A percentile compares a stretch with the other conserved stretches of the same genome.
Evolutionary conservation across 2,888 invertebrate genomes (phyloP).

Genomic region (Platycnemis pennipes): DNA sequence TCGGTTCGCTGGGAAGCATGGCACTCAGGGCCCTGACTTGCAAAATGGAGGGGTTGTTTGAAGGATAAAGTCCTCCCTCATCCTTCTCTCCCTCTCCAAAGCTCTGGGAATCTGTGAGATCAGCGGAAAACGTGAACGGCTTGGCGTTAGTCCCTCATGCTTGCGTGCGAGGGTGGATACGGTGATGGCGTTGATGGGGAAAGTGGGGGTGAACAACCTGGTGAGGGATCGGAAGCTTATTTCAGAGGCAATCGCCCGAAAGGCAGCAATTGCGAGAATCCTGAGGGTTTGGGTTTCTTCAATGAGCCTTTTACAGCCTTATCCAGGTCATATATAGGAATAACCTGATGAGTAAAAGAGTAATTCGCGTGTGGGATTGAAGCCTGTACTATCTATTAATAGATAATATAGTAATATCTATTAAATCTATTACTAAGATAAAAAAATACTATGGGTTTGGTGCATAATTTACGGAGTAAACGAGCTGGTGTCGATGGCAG

Average conservation of each 20-base stretch:
- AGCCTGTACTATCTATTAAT: no score
- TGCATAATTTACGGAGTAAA: no score
- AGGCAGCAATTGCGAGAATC: neutral
- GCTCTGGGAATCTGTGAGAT: neutral
- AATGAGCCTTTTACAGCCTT: no score
- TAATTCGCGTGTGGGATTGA: no score
- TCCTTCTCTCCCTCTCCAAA: neutral
- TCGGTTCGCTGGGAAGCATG: neutral
- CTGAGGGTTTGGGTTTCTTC: no score
- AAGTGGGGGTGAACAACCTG: neutral
- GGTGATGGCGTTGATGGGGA: neutral
- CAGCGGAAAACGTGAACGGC: neutral
- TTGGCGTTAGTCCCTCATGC: neutral
- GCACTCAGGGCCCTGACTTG: neutral
- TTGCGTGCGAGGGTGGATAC: neutral
- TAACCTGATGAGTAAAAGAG: no score
- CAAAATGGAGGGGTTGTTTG: neutral
- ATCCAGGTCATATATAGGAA: no score
- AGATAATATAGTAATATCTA: no score
- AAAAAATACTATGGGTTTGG: no score
- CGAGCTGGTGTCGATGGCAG: no score
- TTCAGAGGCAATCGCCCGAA: neutral
- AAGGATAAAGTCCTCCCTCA: neutral
- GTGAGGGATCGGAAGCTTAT: neutral
- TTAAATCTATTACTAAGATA: no score